Evolutionary conservation across 2,888 invertebrate species (phyloP).

Genomic region (Disparrhopalites patrizii): DNA sequence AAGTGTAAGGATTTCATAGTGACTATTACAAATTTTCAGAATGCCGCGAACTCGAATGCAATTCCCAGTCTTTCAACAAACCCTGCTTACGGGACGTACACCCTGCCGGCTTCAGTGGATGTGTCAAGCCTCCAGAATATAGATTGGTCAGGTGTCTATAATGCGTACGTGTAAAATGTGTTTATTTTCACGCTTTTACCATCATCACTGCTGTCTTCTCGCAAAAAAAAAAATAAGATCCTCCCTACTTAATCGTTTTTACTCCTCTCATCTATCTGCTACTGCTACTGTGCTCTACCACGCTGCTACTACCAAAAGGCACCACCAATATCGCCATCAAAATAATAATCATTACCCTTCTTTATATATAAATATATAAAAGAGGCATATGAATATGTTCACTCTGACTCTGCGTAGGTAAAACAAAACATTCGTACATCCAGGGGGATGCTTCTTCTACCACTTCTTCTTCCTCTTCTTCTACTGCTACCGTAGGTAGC

Average conservation of each 20-base stretch:
- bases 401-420: too few species aligned
- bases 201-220: constrained; percentile 25
- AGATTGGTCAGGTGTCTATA: constrained; percentile 48
- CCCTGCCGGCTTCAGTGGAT: constrained; percentile 47
- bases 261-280: constrained; percentile 15
- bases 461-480: too few species aligned
- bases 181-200: constrained; percentile 20
- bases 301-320: too few species aligned
- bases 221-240: too few species aligned
- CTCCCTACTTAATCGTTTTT: constrained; percentile 24
- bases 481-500: too few species aligned
- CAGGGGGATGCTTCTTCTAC: too few species aligned
- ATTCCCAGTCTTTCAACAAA: constrained; percentile 47
- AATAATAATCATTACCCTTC: too few species aligned
- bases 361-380: too few species aligned
- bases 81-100: constrained; percentile 46
- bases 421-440: too few species aligned
- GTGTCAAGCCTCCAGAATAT: constrained; percentile 48
- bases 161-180: constrained; percentile 43
- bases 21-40: constrained; percentile 32
- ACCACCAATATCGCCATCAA: too few species aligned
- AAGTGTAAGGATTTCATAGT: constrained; percentile 23
- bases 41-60: constrained; percentile 45
- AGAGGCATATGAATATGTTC: too few species aligned
- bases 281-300: too few species aligned